These are phyloP conservation scores for Bufotes viridis DNA, from an alignment of 2,797 vertebrate genomes.

Conservation along the genomic window DNA sequence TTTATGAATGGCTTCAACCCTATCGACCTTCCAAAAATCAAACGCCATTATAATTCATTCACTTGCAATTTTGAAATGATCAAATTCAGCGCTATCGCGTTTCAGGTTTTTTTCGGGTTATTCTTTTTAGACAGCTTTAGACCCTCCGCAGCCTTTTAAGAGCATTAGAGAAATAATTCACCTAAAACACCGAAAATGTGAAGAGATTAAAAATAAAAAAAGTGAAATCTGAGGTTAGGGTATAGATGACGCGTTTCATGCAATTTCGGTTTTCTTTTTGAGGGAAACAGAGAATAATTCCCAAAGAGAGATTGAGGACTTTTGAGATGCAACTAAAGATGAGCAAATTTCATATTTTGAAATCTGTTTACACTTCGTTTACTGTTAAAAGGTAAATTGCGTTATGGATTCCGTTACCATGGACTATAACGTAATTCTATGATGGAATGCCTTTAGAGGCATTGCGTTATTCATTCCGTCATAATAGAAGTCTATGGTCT, in stretches of 20 bases:
- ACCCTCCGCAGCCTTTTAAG: neutral
- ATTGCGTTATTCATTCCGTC: no score
- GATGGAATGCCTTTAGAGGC: no score
- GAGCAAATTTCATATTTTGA: no score
- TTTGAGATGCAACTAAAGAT: no score
- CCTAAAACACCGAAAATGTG: neutral
- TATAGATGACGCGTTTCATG: neutral
- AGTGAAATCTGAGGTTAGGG: neutral
- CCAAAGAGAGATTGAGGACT: neutral
- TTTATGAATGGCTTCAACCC: neutral
- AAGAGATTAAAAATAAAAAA: neutral
- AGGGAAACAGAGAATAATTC: neutral
- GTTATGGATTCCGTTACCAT: no score
- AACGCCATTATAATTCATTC: neutral
- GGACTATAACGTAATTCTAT: no score
- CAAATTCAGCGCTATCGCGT: neutral
- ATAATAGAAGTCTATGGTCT: no score
- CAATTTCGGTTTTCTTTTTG: neutral
- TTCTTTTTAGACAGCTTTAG: neutral
- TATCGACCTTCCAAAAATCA: neutral
- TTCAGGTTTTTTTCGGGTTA: neutral
- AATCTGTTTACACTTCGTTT: no score
- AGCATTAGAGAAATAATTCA: neutral
- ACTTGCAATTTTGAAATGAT: neutral
- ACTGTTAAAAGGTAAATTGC: no score